Evolutionary conservation across 2,797 vertebrate genomes (phyloP).

Genomic region (Artibeus jamaicensis): DNA sequence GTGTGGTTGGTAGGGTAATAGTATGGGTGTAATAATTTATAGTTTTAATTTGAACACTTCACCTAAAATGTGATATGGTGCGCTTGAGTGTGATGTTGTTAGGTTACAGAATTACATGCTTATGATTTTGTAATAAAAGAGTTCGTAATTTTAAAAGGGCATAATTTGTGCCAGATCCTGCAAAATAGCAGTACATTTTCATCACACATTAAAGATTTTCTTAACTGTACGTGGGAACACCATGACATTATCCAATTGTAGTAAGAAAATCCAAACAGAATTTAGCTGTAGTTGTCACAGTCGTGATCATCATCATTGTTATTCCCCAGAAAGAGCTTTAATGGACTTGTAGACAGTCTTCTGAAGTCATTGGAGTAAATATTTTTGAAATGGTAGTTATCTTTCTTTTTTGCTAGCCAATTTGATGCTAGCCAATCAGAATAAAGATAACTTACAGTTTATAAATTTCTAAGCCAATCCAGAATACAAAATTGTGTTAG

Average conservation of each 20-base stretch:
- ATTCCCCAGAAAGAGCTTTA: background rate
- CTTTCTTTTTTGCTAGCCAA: background rate
- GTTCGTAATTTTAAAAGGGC: no score
- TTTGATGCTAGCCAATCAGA: background rate
- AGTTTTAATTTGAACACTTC: no score
- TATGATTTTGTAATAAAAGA: no score
- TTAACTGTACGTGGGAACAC: background rate
- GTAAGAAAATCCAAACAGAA: background rate
- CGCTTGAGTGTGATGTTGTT: no score
- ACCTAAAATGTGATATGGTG: no score
- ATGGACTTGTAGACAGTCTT: background rate
- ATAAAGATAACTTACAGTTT: background rate
- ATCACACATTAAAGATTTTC: background rate
- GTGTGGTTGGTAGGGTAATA: no score
- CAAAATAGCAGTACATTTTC: background rate
- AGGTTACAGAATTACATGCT: no score
- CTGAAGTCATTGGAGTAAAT: background rate
- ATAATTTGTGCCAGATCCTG: no score
- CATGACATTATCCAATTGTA: background rate
- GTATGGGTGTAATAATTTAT: no score
- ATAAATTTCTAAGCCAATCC: background rate
- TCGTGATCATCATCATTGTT: background rate
- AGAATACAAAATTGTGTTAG: background rate
- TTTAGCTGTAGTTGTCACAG: background rate
- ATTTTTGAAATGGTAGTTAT: background rate